Base-by-base conservation (phyloP, 1,140 invertebrate species). In the Carcinoscorpius rotundicauda region DNA sequence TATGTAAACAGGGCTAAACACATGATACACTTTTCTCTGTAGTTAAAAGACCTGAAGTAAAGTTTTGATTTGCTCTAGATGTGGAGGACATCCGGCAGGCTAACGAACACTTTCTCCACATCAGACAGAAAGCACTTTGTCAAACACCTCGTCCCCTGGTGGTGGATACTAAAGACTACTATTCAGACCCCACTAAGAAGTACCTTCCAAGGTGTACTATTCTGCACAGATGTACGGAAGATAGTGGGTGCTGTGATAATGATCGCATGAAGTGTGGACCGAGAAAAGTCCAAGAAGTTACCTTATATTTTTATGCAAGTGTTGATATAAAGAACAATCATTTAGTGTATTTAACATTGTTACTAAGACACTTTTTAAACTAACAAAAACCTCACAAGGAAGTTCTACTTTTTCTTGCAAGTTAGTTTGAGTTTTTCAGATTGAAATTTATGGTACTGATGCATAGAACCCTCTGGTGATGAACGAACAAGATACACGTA, bases 201-300 rank as follows among this genome's bases (percentile, higher is more conserved):
- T 89, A 89, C 77, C 76, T 81, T 62, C 87, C 87, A 49, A 83
- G 85, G 65, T 88, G 87, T 73, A 87, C 85, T 4, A 81, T 87
- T 11, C 73, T 89, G 57, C 84, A 88, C 73, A 81, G 84, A 65
- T 89, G 87, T 72, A 82, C 83, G 10, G 86, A 87, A 71, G 85
- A 87, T 73, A 86, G 84, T 6, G 87, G 87, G 64, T 89, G 87
- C 74, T 89, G 87, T 72, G 75, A 73, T 49, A 29, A 29, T 29
- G 81, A 84, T 65, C 73, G 77, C 4, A 77, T 82, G 59, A 83
- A 82, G 49, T 89, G 87, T 73, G 82, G 81, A 49, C 82, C 86
- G 3, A 87, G 86, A 72, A 78, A 77, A 4, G 79, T 79, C 8
- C 79, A 84, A 58, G 78, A 76, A 58, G 81, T 89, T 29, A 82